Conservation (phyloP, 1,140 invertebrate genomes). For the Radopholus similis region DNA sequence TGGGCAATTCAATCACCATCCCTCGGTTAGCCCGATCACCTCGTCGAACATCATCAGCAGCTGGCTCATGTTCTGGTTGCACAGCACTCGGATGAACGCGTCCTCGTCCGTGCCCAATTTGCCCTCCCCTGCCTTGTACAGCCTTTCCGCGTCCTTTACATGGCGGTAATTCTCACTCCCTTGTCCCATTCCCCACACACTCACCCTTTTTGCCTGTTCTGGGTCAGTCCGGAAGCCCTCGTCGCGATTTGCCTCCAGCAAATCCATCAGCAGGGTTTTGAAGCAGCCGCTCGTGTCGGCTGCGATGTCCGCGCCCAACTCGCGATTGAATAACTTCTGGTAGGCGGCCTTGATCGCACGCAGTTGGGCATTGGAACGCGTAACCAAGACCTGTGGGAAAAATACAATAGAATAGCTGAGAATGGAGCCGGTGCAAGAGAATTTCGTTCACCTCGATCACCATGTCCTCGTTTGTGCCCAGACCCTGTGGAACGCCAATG, state of each 20-base stretch:
- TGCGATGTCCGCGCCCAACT: conserved; percentile 80
- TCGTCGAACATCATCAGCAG: conserved; percentile 74
- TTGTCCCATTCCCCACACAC: no score
- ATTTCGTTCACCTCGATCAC: conserved; percentile 61
- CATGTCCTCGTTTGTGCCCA: conserved; percentile 63
- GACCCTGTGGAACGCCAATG: conserved; percentile 63
- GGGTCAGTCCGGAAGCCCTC: conserved; percentile 53
- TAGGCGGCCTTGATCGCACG: conserved; percentile 61
- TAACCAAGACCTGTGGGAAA: conserved; percentile 61
- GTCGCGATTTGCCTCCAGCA: conserved; percentile 58
- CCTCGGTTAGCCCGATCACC: neutral
- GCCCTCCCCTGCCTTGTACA: conserved; percentile 63
- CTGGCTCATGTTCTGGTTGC: conserved; percentile 61
- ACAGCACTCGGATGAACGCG: conserved; percentile 58
- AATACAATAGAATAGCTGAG: neutral
- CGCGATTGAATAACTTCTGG: conserved; percentile 74
- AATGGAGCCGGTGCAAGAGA: neutral
- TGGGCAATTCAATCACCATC: neutral
- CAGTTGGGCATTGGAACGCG: conserved; percentile 63
- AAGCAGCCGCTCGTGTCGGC: conserved; percentile 89
- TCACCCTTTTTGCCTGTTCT: conserved; percentile 40
- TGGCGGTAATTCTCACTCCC: no score
- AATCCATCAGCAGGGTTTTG: conserved; percentile 75
- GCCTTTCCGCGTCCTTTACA: conserved; percentile 61
- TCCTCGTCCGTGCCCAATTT: conserved; percentile 65